Percentiles rank a stretch among this genome's conserved stretches.
These are phyloP conservation scores for Sarcophaga caerulescens DNA, from an alignment of 2,888 invertebrate species.

Conservation along the genomic window DNA sequence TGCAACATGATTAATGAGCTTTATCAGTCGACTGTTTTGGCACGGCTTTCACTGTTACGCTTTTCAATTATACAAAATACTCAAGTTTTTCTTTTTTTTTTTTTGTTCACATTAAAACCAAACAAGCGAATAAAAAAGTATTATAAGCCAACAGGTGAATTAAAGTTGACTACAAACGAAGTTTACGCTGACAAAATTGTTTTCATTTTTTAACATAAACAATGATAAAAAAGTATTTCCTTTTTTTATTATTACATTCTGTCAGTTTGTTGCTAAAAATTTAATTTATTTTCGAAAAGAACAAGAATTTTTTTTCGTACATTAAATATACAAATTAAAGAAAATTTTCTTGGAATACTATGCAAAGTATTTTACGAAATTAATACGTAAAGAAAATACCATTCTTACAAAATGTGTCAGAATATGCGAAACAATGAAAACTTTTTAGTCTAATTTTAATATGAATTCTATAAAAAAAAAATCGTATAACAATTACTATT, in stretches of 20 bases:
- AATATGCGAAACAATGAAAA: too few relatives aligned
- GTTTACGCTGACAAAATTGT: not conserved
- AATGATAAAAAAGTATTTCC: not conserved
- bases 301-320: too few relatives aligned
- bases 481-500: too few relatives aligned
- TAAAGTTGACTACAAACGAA: not conserved
- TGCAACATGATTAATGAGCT: not conserved
- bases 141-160: not conserved
- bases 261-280: not conserved
- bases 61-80: not conserved
- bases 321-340: too few relatives aligned
- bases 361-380: too few relatives aligned
- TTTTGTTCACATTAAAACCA: not conserved
- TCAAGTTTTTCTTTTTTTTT: not conserved
- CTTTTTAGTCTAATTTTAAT: too few relatives aligned
- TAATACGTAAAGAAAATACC: too few relatives aligned
- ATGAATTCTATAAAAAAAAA: too few relatives aligned
- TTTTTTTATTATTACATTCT: not conserved
- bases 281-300: too few relatives aligned
- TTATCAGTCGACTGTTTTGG: not conserved
- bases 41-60: not conserved
- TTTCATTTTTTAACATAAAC: not conserved
- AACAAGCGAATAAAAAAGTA: not conserved
- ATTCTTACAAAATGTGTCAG: too few relatives aligned
- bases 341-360: too few relatives aligned